Evolutionary conservation across 2,113 vertebrate genomes (phyloP), one percentile per base, ranked within the genome.

Genomic region (Prinia subflava): DNA sequence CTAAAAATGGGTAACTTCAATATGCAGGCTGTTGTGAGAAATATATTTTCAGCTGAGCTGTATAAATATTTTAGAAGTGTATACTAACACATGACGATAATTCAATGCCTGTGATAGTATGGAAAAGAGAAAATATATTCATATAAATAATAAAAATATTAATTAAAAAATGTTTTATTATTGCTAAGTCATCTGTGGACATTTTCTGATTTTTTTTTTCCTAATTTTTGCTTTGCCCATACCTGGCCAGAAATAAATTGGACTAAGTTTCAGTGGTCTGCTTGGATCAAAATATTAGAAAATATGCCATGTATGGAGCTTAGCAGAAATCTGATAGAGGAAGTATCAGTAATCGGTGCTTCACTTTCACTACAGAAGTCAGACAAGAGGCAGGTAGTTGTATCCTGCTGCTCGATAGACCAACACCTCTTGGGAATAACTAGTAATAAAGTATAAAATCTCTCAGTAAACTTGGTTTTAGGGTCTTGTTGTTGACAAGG

Each of bases 381-480:
- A 88, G 75, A 46, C 52, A 67, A 37, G 14, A 31, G 1, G 4
- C 69, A 46, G 47, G 33, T 79, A 82, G 14, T 62, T 19, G 9
- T 22, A 23, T 82, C 69, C 37, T 9, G 2, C 15, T 3, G 1
- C 90, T 86, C 70, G 0, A 5, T 15, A 49, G 70, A 69, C 42
- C 0, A 0, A 33, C 42, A 21, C 20, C 79, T 70, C 90, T 83
- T n/a, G 87, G 84, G 71, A 94, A 67, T 85, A 90, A n/a, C n/a
- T 65, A 42, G 60, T 95, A 90, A 94, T 85, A 68, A 94, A 91
- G 42, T 90, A 59, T 93, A 75, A 92, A 94, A 88, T 92, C 60
- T 79, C 78, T 63, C 11, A 0, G 42, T 77, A 93, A 91, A 86
- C 50, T 95, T 90, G 19, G 59, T 88, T 93, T 87, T 88, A 55